Evolutionary conservation across 2,888 invertebrate genomes (phyloP).

Genomic region (Drosophila niveifrons): DNA sequence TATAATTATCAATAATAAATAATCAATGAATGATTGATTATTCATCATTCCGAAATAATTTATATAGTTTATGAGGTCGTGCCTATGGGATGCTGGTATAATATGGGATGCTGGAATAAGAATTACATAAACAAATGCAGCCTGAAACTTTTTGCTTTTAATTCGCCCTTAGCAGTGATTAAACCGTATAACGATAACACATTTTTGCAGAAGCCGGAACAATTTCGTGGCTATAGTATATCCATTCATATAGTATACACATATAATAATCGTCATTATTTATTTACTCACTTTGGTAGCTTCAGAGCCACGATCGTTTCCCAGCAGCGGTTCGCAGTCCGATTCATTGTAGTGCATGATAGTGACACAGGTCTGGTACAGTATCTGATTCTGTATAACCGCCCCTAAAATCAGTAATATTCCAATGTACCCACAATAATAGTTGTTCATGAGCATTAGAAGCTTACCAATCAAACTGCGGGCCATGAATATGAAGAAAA

Average conservation of each 20-base stretch:
- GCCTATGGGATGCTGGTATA: too few species aligned
- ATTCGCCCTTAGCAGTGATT: slow-evolving; percentile 11
- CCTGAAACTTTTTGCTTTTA: background rate
- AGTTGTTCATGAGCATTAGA: background rate
- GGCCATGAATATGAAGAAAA: slow-evolving; percentile 82
- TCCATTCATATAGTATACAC: background rate
- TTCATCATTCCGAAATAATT: too few species aligned
- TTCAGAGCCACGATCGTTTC: slow-evolving; percentile 86
- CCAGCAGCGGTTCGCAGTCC: slow-evolving; percentile 86
- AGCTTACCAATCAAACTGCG: slow-evolving; percentile 81
- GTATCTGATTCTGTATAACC: slow-evolving; percentile 89
- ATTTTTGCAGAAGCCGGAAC: background rate
- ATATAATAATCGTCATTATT: slow-evolving; percentile 2
- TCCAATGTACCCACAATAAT: background rate
- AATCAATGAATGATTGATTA: too few species aligned
- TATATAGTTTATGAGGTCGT: too few species aligned
- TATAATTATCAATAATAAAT: too few species aligned
- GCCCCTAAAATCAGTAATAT: slow-evolving; percentile 74
- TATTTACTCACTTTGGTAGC: slow-evolving; percentile 83
- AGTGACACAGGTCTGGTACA: slow-evolving; percentile 90
- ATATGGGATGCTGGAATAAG: too few species aligned
- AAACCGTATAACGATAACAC: slow-evolving; percentile 2
- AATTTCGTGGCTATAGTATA: background rate
- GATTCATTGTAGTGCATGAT: slow-evolving; percentile 87
- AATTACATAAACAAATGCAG: background rate